Evolutionary conservation across 2,888 invertebrate species (phyloP).

Genomic region (Linyphia triangularis): DNA sequence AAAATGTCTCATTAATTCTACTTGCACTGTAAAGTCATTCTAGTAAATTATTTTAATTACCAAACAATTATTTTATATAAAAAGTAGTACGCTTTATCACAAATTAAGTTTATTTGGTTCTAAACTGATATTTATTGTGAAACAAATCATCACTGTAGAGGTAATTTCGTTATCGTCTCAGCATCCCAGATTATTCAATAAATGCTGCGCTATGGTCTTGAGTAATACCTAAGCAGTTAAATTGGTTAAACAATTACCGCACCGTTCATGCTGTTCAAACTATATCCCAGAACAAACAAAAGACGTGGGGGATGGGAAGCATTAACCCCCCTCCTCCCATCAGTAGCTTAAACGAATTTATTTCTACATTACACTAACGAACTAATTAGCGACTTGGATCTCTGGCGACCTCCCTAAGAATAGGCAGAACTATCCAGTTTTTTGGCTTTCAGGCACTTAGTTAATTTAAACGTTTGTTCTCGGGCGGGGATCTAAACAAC

Average conservation of each 20-base stretch:
- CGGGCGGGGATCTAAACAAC: neutral
- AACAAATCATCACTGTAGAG: too few relatives aligned
- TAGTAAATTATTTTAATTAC: too few relatives aligned
- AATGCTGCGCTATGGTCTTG: neutral
- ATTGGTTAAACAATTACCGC: neutral
- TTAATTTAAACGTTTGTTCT: neutral
- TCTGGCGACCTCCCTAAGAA: neutral
- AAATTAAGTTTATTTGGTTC: too few relatives aligned
- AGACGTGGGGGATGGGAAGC: too few relatives aligned
- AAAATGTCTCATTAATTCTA: too few relatives aligned
- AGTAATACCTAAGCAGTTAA: neutral
- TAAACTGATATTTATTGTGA: too few relatives aligned
- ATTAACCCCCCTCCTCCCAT: neutral
- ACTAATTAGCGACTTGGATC: constrained; percentile 15
- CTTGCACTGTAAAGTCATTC: too few relatives aligned
- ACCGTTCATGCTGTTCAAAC: neutral
- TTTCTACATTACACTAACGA: constrained; percentile 36
- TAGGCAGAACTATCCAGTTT: neutral
- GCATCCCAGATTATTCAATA: neutral
- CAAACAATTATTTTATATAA: too few relatives aligned
- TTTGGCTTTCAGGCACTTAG: neutral
- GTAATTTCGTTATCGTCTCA: too few relatives aligned
- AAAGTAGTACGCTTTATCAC: too few relatives aligned
- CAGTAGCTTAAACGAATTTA: constrained; percentile 6
- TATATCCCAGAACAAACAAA: neutral